Evolutionary conservation across 2,113 vertebrate species (phyloP).

Genomic region (Pomatorhinus ruficollis): DNA sequence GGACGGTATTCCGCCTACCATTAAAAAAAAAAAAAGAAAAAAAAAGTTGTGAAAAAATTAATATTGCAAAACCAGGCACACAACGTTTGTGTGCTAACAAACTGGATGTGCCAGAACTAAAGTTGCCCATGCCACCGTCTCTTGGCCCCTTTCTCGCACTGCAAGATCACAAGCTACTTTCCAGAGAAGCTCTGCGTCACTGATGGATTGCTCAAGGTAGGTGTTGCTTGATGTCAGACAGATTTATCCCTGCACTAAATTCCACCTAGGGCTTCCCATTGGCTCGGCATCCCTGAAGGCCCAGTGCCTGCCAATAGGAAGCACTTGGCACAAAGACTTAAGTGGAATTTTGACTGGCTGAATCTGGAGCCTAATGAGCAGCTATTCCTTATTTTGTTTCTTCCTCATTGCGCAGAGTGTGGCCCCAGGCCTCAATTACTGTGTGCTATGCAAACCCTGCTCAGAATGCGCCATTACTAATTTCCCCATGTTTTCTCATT

Average conservation of each 20-base stretch:
- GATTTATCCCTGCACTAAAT: not conserved
- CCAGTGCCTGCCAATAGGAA: not conserved
- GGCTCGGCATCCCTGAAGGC: not conserved
- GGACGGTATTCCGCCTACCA: not conserved
- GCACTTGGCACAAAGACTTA: slow-evolving; percentile 27
- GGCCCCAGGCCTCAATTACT: slow-evolving; percentile 44
- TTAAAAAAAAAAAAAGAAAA: not conserved
- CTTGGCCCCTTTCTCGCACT: not conserved
- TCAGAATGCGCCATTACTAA: slow-evolving; percentile 47
- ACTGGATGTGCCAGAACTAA: not conserved
- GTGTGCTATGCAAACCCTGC: slow-evolving; percentile 32
- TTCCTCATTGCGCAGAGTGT: slow-evolving; percentile 50
- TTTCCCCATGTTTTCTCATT: slow-evolving; percentile 37
- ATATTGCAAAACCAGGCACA: slow-evolving; percentile 28
- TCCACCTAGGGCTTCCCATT: not conserved
- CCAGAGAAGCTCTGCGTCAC: not conserved
- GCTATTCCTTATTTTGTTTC: slow-evolving; percentile 58
- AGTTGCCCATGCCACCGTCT: not conserved
- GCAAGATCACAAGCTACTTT: not conserved
- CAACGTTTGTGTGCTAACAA: not conserved
- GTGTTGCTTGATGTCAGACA: not conserved
- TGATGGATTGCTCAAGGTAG: not conserved
- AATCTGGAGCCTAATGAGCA: slow-evolving; percentile 47
- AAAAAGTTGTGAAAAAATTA: not conserved
- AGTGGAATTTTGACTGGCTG: slow-evolving; percentile 50